Percentiles rank a stretch among this genome's conserved stretches.
phyloP scores from a whole-genome alignment of 1,140 invertebrate genomes.

The Orchesella cincta region DNA sequence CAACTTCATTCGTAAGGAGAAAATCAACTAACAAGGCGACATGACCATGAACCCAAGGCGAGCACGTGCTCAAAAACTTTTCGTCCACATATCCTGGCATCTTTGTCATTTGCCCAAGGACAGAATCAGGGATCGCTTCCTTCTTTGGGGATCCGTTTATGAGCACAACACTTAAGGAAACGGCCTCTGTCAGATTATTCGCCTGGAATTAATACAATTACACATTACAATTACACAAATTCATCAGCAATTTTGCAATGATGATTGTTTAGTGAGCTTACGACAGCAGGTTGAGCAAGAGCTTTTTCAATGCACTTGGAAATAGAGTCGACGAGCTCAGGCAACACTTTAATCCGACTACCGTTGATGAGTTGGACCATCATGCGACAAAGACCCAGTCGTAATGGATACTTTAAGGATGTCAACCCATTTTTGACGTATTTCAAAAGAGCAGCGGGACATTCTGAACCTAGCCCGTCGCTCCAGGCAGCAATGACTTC shows the following conservation, averaged over 20 bases:
- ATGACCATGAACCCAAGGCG: background rate
- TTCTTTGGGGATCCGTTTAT: background rate
- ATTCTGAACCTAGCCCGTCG: background rate
- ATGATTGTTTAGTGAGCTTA: background rate
- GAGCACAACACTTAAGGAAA: background rate
- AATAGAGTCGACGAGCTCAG: background rate
- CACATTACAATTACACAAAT: background rate
- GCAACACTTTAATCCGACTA: background rate
- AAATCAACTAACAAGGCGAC: background rate
- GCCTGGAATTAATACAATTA: background rate
- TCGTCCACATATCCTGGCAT: constrained; percentile 11
- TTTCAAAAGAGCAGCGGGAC: background rate
- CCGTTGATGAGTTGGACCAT: constrained; percentile 29
- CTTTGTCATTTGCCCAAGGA: background rate
- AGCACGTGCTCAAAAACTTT: constrained; percentile 3
- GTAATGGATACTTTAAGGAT: constrained; percentile 18
- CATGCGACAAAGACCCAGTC: constrained; percentile 24
- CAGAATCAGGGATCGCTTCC: background rate
- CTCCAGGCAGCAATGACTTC: constrained; percentile 78
- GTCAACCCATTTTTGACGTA: constrained; percentile 38
- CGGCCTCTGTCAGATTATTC: constrained; percentile 7
- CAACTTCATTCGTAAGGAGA: background rate
- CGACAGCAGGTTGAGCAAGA: constrained; percentile 5
- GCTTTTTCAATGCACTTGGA: constrained; percentile 31
- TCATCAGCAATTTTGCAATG: background rate